Base-by-base conservation (phyloP, 1,140 invertebrate species). In the Caenorhabditis brenneri region DNA sequence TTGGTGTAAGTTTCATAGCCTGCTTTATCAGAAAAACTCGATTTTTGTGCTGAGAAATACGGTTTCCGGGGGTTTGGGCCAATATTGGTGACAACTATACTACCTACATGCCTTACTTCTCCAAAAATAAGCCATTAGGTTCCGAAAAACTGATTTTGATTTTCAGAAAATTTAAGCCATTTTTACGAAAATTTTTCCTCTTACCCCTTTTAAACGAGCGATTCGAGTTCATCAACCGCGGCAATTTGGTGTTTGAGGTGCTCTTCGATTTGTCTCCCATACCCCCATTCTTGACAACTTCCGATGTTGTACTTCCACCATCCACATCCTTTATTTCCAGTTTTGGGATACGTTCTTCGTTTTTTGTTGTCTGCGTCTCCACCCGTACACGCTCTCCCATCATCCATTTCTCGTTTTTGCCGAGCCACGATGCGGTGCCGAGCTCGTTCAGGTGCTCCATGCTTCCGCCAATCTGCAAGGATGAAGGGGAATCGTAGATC, bases 391-490 rank as follows among this genome's bases (percentile, higher is more conserved):
- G 36, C 29, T 74, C 65, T 46, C 65, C 65, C 65, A 74, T 74
- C 65, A 74, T 74, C 65, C 65, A 74, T 74, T 81, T 81, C 29
- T 58, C 80, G 15, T 81, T 58, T 19, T 81, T 55, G 6, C 36
- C 53, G 2, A 55, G 16, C 49, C 53, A 81, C 3, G 53, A 51
- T 27, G 80, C 36, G 6, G 48, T 81, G 1, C 80, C 80, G 1
- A 81, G 7, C 53, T 53, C 53, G 53, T 81, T 81, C 19, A 81
- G 33, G 19, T 81, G 49, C 33, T 81, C 80, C 49, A 81, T 42
- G 22, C 80, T 81, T 81, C 80, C 53, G 4, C 80, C 80, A 22
- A 81, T 55, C 80, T 81, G 53, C 10, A 79, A 27, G 19, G 27
- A 16, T 5, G 19, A 19, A 10, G 48, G 48, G 58, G 4, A 65